Base-by-base conservation (phyloP, 1,140 invertebrate genomes). In the Musca vetustissima region DNA sequence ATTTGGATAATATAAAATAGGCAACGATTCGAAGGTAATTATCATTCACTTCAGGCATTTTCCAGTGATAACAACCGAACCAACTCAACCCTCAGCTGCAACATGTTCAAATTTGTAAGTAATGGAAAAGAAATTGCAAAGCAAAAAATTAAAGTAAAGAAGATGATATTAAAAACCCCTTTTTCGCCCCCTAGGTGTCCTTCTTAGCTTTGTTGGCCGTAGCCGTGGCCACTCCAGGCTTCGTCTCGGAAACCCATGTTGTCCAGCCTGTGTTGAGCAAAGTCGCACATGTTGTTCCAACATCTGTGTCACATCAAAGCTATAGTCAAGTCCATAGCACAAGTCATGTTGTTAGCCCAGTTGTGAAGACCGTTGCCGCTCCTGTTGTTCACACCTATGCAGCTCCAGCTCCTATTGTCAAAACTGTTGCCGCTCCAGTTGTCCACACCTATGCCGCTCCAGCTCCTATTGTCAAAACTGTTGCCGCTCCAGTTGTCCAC, bases 151-250 rank as follows among this genome's bases (percentile, higher is more conserved):
- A 4, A 17, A 53, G 49, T 47, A 22, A 43, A 8, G 28, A 28
- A 17, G 36, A 25, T 8, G 9, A 61, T n/a, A 13, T 55, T 49
- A 24, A 52, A 17, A 19, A 52, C 47, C 0, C 47, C 25, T 13
- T n/a, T 52, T 74, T 25, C 49, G 6, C 22, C 36, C 15, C 0
- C 7, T 48, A 87, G 86, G 72, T 87, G 71, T 85, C 87, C 21
- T 69, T 78, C 47, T 22, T 76, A 32, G 75, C 77, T 74, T 83
- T 89, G 73, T 83, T 85, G 73, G 82, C 86, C 28, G 86, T 85
- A 64, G 76, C 84, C 70, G 86, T 84, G 67, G 81, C 77, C 32
- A 85, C 86, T 28, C 68, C 68, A 15, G 85, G 85, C 3, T 70
- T 83, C 7, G 72, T 84, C 3, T 71, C 77, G 32, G 75, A 76